Conservation (phyloP, 2,888 invertebrate genomes). For the Cosmia pyralina region DNA sequence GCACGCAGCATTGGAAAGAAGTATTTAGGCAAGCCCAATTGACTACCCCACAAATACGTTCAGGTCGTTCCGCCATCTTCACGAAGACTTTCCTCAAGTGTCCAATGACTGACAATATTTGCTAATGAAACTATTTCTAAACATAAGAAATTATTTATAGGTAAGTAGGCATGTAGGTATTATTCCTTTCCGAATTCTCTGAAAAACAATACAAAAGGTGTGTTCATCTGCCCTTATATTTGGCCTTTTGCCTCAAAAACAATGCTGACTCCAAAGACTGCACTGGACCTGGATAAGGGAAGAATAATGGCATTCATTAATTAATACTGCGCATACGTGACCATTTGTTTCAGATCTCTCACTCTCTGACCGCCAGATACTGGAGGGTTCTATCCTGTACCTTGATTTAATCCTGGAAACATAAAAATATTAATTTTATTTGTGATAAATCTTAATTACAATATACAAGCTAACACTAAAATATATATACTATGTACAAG, state of each 20-base stretch:
- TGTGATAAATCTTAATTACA: no score
- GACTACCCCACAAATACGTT: not conserved
- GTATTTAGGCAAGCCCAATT: not conserved
- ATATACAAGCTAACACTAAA: no score
- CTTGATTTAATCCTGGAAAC: constrained; percentile 1
- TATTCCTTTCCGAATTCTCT: not conserved
- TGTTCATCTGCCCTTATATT: constrained; percentile 34
- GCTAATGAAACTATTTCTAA: not conserved
- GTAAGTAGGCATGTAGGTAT: not conserved
- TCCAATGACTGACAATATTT: not conserved
- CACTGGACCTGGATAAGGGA: constrained; percentile 63
- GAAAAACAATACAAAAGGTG: not conserved
- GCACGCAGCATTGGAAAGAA: not conserved
- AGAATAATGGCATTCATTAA: constrained; percentile 77
- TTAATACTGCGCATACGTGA: constrained; percentile 70
- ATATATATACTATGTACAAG: no score
- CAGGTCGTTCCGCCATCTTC: not conserved
- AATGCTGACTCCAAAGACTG: constrained; percentile 48
- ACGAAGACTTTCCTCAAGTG: not conserved
- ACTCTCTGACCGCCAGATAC: constrained; percentile 55
- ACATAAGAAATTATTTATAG: not conserved
- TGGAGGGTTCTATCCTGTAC: constrained; percentile 45
- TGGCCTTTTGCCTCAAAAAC: constrained; percentile 56
- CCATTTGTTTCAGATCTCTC: constrained; percentile 64
- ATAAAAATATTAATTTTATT: not conserved